A percentile compares a stretch with the other conserved stretches of the same genome.
phyloP scores from a whole-genome alignment of 2,888 invertebrate genomes.

The Drosophila quinaria region DNA sequence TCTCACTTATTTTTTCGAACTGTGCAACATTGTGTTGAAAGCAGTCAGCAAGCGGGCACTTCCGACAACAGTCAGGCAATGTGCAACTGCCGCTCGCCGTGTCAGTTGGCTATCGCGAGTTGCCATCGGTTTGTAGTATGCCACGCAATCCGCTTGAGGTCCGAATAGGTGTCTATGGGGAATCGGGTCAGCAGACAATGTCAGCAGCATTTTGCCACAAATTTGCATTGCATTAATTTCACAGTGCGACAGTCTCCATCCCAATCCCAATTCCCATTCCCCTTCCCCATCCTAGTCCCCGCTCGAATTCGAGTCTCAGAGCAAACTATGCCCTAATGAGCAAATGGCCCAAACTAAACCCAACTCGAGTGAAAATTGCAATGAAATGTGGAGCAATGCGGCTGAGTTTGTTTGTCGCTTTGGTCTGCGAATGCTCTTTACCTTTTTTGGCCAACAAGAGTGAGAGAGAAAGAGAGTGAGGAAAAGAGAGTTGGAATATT shows the following conservation, averaged over 20 bases:
- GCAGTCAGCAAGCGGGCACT: not conserved
- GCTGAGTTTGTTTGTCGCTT: slow-evolving; percentile 5
- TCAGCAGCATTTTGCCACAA: slow-evolving; percentile 66
- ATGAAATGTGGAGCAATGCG: slow-evolving; percentile 51
- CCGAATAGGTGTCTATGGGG: slow-evolving; percentile 65
- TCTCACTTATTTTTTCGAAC: not conserved
- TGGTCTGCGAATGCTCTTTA: slow-evolving; percentile 27
- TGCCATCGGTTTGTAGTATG: slow-evolving; percentile 53
- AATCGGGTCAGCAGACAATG: slow-evolving; percentile 80
- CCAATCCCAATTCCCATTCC: not conserved
- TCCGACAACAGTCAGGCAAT: slow-evolving; percentile 6
- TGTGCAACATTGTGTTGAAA: slow-evolving; percentile 9
- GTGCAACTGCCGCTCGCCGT: slow-evolving; percentile 22
- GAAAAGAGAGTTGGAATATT: slow-evolving; percentile 55
- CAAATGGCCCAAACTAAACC: slow-evolving; percentile 34
- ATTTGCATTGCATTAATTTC: slow-evolving; percentile 71
- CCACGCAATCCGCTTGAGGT: slow-evolving; percentile 38
- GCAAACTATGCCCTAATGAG: slow-evolving; percentile 46
- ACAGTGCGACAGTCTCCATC: slow-evolving; percentile 14
- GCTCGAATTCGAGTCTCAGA: not conserved
- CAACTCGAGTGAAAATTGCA: slow-evolving; percentile 25
- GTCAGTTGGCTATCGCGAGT: slow-evolving; percentile 30
- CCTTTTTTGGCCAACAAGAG: slow-evolving; percentile 17
- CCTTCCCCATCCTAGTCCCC: not conserved
- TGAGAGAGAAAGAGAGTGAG: not conserved